phyloP scores from a whole-genome alignment of 1,140 invertebrate genomes.

The Drosophila sucinea region DNA sequence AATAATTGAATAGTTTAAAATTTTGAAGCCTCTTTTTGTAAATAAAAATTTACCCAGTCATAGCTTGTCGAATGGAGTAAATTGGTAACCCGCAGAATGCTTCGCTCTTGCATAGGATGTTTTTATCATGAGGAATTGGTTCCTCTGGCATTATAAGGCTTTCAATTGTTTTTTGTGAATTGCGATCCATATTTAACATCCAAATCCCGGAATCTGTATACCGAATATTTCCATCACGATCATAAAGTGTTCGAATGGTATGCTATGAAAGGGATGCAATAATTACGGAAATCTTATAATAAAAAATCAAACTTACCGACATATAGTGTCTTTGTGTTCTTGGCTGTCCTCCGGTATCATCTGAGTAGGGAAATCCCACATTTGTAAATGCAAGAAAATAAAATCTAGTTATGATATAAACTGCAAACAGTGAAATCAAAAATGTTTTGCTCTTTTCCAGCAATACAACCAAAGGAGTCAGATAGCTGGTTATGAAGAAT shows the following conservation, averaged over 20 bases:
- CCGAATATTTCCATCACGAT: neutral
- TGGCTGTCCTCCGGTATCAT: neutral
- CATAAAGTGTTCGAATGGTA: conserved; percentile 4
- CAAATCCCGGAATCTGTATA: conserved; percentile 7
- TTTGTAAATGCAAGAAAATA: conserved; percentile 1
- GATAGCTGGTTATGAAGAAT: conserved; percentile 1
- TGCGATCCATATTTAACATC: conserved; percentile 10
- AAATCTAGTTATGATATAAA: conserved; percentile 1
- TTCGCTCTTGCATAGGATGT: neutral
- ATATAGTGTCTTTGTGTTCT: neutral
- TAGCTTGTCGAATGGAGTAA: neutral
- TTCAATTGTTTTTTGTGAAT: conserved; percentile 6
- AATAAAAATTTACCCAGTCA: neutral
- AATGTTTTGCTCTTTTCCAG: neutral
- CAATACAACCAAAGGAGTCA: neutral
- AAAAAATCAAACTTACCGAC: neutral
- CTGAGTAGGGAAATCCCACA: neutral
- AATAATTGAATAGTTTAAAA: neutral
- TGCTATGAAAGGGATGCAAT: neutral
- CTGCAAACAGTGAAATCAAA: neutral
- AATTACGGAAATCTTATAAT: neutral
- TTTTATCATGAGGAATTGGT: neutral
- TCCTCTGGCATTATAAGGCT: conserved; percentile 7
- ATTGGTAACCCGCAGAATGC: neutral
- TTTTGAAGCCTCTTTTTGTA: neutral